Evolutionary conservation across 1,140 invertebrate species (phyloP).

Genomic region (Psilanteris sp.): DNA sequence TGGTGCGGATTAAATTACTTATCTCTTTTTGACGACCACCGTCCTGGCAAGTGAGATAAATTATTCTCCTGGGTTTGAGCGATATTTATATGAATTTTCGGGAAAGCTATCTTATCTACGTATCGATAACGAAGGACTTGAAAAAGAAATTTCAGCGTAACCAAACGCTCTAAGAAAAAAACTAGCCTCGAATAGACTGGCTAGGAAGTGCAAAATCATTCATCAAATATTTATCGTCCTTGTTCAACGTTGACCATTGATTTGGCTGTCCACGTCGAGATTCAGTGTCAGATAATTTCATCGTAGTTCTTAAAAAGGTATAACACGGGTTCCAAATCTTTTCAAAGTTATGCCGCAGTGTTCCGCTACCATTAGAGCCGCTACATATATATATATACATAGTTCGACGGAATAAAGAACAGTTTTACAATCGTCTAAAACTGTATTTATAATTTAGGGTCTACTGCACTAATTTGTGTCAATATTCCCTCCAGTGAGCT

Average conservation of each 20-base stretch:
- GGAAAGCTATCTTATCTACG: constrained; percentile 18
- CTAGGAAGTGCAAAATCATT: constrained; percentile 42
- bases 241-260: constrained; percentile 29
- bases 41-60: too few relatives aligned
- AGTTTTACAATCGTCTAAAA: background rate
- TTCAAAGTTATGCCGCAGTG: constrained; percentile 3
- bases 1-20: constrained; percentile 19
- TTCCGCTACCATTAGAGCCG: background rate
- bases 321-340: constrained; percentile 2
- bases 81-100: constrained; percentile 16
- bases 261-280: constrained; percentile 21
- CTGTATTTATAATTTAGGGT: too few relatives aligned
- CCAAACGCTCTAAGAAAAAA: background rate
- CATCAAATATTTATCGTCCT: constrained; percentile 43
- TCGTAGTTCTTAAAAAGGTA: constrained; percentile 28
- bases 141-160: constrained; percentile 2
- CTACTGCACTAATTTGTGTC: too few relatives aligned
- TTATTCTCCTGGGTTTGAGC: too few relatives aligned
- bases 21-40: too few relatives aligned
- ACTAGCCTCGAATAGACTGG: background rate
- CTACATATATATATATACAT: too few relatives aligned
- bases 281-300: constrained; percentile 39
- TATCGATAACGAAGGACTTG: too few relatives aligned
- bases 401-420: background rate
- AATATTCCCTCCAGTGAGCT: too few relatives aligned